These are phyloP conservation scores for Dioctria rufipes DNA, from an alignment of 2,888 invertebrate species.

Conservation along the genomic window DNA sequence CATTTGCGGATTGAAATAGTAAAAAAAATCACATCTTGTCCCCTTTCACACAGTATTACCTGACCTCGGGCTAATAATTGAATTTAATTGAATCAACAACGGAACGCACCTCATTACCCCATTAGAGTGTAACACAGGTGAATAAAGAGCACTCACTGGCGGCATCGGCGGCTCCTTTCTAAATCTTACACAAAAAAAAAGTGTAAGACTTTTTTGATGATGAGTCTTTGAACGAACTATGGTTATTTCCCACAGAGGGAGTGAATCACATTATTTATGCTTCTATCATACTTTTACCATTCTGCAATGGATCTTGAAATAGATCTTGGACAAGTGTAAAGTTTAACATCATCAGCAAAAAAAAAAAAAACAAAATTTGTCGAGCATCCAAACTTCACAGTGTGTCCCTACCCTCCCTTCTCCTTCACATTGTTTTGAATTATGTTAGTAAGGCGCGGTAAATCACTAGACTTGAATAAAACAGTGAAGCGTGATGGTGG, in stretches of 20 bases:
- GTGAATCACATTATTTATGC: not conserved
- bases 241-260: constrained; percentile 2
- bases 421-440: constrained; percentile 2
- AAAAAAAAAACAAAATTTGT: not conserved
- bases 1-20: constrained; percentile 44
- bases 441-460: constrained; percentile 51
- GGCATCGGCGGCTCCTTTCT: constrained; percentile 15
- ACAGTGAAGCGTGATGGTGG: constrained; percentile 51
- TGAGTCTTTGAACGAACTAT: not conserved
- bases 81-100: constrained; percentile 53
- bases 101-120: constrained; percentile 52
- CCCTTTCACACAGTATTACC: not conserved
- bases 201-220: constrained; percentile 16
- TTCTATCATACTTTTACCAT: not conserved
- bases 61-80: constrained; percentile 31
- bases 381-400: constrained; percentile 8
- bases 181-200: not conserved
- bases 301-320: constrained; percentile 25
- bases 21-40: not conserved
- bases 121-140: constrained; percentile 53
- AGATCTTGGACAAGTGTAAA: constrained; percentile 22
- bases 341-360: not conserved
- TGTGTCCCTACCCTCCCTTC: not conserved
- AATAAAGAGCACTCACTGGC: constrained; percentile 37
- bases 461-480: constrained; percentile 52